These are phyloP conservation scores for Cydia fagiglandana DNA, from an alignment of 1,140 invertebrate species.

Conservation along the genomic window DNA sequence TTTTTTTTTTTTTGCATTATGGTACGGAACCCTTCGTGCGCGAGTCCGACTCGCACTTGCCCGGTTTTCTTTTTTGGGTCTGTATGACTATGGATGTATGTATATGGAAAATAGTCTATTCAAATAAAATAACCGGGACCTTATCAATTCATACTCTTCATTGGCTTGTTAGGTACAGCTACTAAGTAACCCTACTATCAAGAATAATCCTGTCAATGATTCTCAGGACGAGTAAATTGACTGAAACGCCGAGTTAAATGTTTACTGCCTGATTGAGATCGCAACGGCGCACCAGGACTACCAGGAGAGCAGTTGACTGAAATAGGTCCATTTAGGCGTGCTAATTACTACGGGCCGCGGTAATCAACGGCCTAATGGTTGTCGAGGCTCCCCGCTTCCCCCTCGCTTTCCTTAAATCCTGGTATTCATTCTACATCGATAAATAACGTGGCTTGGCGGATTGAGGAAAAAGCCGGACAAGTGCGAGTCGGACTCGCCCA, in stretches of 20 bases:
- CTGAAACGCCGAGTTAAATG: constrained; percentile 33
- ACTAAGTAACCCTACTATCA: neutral
- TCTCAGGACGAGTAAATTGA: constrained; percentile 9
- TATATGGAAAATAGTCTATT: neutral
- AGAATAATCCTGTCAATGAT: constrained; percentile 19
- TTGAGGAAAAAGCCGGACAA: neutral
- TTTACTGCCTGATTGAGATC: constrained; percentile 49
- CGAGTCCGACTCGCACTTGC: too few species aligned
- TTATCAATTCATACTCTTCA: neutral
- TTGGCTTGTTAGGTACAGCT: neutral
- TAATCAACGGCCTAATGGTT: constrained; percentile 71
- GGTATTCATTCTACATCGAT: constrained; percentile 18
- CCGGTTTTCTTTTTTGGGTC: too few species aligned
- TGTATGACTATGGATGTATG: too few species aligned
- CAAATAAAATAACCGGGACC: neutral
- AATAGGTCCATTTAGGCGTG: constrained; percentile 69
- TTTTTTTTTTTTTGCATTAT: too few species aligned
- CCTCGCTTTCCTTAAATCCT: constrained; percentile 34
- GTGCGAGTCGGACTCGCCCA: neutral
- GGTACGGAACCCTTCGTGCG: too few species aligned
- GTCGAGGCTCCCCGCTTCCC: constrained; percentile 41
- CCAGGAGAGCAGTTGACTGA: constrained; percentile 55
- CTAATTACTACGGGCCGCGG: constrained; percentile 61
- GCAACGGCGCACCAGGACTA: constrained; percentile 53
- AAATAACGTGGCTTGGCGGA: constrained; percentile 23